Base-by-base conservation (phyloP, 2,888 invertebrate genomes). In the Cheilosia scutellata region DNA sequence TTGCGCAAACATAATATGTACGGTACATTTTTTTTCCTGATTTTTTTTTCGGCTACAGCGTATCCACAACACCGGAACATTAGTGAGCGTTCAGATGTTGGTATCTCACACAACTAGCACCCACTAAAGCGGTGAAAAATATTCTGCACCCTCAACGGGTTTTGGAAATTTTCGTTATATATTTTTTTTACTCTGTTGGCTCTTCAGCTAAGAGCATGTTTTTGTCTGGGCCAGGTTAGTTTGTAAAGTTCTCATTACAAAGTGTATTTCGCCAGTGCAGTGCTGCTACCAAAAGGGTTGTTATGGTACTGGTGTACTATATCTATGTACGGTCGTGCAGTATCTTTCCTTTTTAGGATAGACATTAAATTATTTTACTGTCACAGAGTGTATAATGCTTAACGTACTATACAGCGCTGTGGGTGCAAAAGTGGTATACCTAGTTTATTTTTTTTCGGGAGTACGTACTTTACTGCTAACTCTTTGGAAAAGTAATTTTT, bases 321-420 rank as follows among this genome's bases (percentile, higher is more conserved):
- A n/a, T 33, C n/a, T 44, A 44, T 20, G 27, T 82, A 75, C 75
- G 63, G 82, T 70, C 11, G 72, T 53, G 47, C 49, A 49, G 65
- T 84, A 71, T 60, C 49, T 40, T 63, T 75, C 47, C 62, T 74
- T 68, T 80, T 75, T 51, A 65, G 57, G 57, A 55, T 63, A 76
- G 86, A 82, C 86, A 82, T 77, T 80, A 86, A 82, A 86, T 86
- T 80, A 86, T 86, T 77, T 80, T 72, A 82, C 86, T 86, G 86
- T 82, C 86, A 86, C 76, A 70, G 37, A 68, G 53, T 7, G 60
- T 37, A 20, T 16, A 60, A 53, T 75, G 75, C 70, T 84, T 74
- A 63, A 62, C 16, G 63, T 20, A 33, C 40, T 20, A 20, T 20
- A 20, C 2, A 27, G 20, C 31, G 77, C 70, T 57, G 49, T 71